Conservation (phyloP, 2,888 invertebrate genomes). For the Cerceris rybyensis region DNA sequence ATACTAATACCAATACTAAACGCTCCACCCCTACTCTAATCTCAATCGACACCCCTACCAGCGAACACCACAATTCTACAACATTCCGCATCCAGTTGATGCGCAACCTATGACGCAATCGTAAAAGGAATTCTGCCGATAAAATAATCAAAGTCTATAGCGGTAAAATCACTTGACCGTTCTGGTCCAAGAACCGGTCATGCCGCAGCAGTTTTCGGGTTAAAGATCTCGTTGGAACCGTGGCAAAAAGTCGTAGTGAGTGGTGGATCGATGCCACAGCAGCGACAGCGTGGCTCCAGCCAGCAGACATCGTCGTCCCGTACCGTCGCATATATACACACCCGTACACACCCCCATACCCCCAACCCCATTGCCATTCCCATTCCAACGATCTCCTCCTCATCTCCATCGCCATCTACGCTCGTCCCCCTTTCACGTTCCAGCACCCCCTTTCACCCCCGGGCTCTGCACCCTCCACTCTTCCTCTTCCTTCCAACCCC, state of each 20-base stretch:
- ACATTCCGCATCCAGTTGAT: too few relatives aligned
- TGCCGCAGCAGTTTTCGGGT: slow-evolving; percentile 60
- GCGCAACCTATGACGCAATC: too few relatives aligned
- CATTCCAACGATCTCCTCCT: slow-evolving; percentile 64
- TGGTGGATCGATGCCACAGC: slow-evolving; percentile 73
- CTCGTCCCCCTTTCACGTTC: slow-evolving; percentile 49
- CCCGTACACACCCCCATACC: slow-evolving; percentile 44
- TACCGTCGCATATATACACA: slow-evolving; percentile 41
- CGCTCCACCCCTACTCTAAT: too few relatives aligned
- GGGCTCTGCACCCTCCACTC: slow-evolving; percentile 12
- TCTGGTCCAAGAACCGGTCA: slow-evolving; percentile 48
- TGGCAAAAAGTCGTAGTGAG: slow-evolving; percentile 74
- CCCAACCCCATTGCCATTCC: slow-evolving; percentile 61
- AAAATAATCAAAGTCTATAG: slow-evolving; percentile 8
- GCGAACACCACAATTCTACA: too few relatives aligned
- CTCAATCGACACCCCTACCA: too few relatives aligned
- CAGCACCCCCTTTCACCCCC: slow-evolving; percentile 39
- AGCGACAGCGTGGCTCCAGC: slow-evolving; percentile 79
- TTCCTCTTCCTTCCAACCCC: slow-evolving; percentile 11
- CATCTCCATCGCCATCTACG: slow-evolving; percentile 57
- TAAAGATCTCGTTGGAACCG: slow-evolving; percentile 67
- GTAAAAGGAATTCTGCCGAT: too few relatives aligned
- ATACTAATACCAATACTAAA: too few relatives aligned
- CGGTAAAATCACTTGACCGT: slow-evolving; percentile 46
- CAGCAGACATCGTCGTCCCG: slow-evolving; percentile 60